Evolutionary conservation across 2,888 invertebrate genomes (phyloP).

Genomic region (Leptinotarsa tumamoca): DNA sequence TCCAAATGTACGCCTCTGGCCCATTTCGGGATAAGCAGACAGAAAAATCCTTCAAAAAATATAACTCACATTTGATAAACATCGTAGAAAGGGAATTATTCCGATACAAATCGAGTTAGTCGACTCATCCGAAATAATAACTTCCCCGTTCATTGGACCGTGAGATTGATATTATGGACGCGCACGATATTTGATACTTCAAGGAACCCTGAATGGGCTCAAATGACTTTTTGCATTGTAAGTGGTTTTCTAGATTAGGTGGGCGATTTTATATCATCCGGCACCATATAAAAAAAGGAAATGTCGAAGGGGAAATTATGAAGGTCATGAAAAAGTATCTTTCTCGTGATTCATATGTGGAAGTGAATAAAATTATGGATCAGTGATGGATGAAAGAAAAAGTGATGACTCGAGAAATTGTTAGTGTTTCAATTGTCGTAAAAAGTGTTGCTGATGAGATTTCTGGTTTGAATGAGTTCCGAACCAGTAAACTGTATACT

Average conservation of each 20-base stretch:
- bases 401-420: no score
- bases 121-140: slow-evolving; percentile 63
- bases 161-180: slow-evolving; percentile 62
- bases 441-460: no score
- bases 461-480: no score
- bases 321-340: not conserved
- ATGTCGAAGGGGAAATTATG: not conserved
- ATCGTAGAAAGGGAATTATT: slow-evolving; percentile 58
- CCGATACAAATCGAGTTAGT: slow-evolving; percentile 62
- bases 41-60: slow-evolving; percentile 2
- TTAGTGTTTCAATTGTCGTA: no score
- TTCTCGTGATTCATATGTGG: not conserved
- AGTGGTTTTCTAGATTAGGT: slow-evolving; percentile 15
- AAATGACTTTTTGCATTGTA: slow-evolving; percentile 26
- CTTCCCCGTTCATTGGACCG: slow-evolving; percentile 62
- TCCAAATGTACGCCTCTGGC: not conserved
- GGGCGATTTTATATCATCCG: slow-evolving; percentile 17
- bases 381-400: not conserved
- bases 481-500: no score
- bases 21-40: not conserved
- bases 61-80: slow-evolving; percentile 44
- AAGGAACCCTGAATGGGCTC: slow-evolving; percentile 17
- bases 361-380: not conserved
- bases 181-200: slow-evolving; percentile 27
- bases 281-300: slow-evolving; percentile 6